These are phyloP conservation scores for Acrocera orbiculus DNA, from an alignment of 2,888 invertebrate species.

Conservation along the genomic window DNA sequence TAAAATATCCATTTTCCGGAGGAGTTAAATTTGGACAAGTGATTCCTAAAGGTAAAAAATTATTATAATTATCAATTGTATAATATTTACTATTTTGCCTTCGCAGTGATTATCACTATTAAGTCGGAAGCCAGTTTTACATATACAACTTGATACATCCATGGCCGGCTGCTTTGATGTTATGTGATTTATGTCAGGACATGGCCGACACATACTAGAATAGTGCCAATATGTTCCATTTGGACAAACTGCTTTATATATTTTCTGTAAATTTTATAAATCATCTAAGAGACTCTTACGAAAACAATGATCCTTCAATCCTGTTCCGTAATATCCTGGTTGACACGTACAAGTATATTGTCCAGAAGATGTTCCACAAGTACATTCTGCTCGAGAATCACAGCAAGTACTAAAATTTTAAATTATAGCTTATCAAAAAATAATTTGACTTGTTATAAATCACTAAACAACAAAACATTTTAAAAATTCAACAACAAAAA, in stretches of 20 bases:
- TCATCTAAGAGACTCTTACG: too few relatives aligned
- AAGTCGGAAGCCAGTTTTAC: constrained; percentile 41
- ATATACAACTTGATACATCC: constrained; percentile 38
- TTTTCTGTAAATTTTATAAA: too few relatives aligned
- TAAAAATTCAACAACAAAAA: too few relatives aligned
- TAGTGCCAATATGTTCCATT: constrained; percentile 46
- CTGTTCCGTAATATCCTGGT: constrained; percentile 46
- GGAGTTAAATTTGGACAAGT: constrained; percentile 39
- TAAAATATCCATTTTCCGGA: constrained; percentile 48
- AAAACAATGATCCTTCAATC: constrained; percentile 38
- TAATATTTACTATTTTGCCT: constrained; percentile 16
- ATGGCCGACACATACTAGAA: constrained; percentile 33
- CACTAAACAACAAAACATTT: too few relatives aligned
- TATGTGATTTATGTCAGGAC: constrained; percentile 45
- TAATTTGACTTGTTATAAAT: too few relatives aligned
- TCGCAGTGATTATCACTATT: constrained; percentile 35
- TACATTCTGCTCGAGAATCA: constrained; percentile 40
- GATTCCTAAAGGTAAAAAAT: constrained; percentile 27
- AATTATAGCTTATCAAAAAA: constrained; percentile 8
- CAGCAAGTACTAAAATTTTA: constrained; percentile 44
- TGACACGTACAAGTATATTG: constrained; percentile 50
- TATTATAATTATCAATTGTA: neutral
- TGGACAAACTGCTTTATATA: constrained; percentile 47
- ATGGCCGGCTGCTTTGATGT: constrained; percentile 37
- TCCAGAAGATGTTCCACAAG: constrained; percentile 48